Evolutionary conservation across 2,888 invertebrate genomes (phyloP), one percentile per base, ranked within the genome.

Genomic region (Aspidiotus rigidus): DNA sequence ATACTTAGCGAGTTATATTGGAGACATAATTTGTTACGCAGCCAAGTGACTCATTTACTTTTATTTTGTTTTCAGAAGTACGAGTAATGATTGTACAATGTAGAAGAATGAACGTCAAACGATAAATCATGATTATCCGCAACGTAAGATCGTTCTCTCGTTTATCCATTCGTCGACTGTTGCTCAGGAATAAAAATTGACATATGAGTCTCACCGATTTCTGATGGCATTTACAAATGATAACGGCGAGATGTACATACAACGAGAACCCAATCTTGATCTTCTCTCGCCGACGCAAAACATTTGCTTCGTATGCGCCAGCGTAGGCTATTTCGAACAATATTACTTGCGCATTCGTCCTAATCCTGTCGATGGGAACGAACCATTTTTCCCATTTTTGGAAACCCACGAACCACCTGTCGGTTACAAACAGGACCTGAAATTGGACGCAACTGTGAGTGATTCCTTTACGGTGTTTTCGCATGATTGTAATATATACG

Each of bases 381-480:
- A 90, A 78, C 87, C 94, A 10, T 91, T 90, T 79, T 95, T 94
- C 80, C 93, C 94, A 62, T 95, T 95, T 80, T 81, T 95, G 77
- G 91, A 91, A 75, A 86, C 88, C 16, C 94, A 94, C 80, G 89
- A 91, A 73, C 87, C 92, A 13, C 94, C 95, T 0, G 81, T 82
- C 70, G 89, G 88, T n/a, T 89, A 88, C 77, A 72, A 74, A 61
- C 73, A 72, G 16, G 63, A 60, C 60, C 69, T 72, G n/a, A 72
- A 73, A 13, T 73, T 73, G 57, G 74, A 74, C 28, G 72, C 72
- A 15, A 71, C 73, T 28, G 74, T 75, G 41, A 6, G 9, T 63
- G 11, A 44, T 11, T 49, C 2, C 17, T 63, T 63, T 16, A 6
- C n/a, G 28, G 2, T n/a, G 2, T 8, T 2, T 15, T 53, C 5